Base-by-base conservation (phyloP, 2,113 vertebrate genomes). In the Hemichromis elongatus region DNA sequence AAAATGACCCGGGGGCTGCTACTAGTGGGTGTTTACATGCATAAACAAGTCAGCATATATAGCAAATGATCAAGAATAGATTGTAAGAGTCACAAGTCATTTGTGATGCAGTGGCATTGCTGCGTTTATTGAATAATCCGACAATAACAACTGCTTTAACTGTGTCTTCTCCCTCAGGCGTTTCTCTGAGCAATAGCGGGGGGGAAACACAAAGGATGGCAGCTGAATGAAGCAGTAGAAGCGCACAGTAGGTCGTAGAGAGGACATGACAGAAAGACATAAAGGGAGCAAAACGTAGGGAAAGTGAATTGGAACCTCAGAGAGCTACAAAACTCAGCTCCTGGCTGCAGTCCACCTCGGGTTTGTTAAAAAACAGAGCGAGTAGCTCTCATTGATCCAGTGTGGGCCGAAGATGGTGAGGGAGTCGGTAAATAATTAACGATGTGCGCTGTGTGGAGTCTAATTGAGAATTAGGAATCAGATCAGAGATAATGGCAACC, bases 391-490 rank as follows among this genome's bases (percentile, higher is more conserved):
- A 85, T 86, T 89, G 91, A 92, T 94, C 90, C 40, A 10, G 56
- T 42, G 86, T 86, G 88, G 66, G 81, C 86, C 3, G 42, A 85
- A 79, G 86, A 85, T 80, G 88, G 63, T 88, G 92, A 83, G 90
- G 84, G 92, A 92, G 84, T 68, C 50, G 57, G 89, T 92, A 89
- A 94, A 95, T 94, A 94, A 94, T 94, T 93, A 94, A 94, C 86
- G 5, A 78, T 13, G 81, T 86, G 84, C 83, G 14, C 84, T 53
- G 90, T 79, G 85, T 87, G 83, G 77, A 84, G 79, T 90, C 93
- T 94, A 88, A 95, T 94, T 91, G 90, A 90, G 89, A 95, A 92
- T 93, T 92, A 93, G 90, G 90, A 93, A 91, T 92, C 89, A 85
- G 90, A 93, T 92, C 85, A 85, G 80, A 77, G 81, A 94, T 94